Evolutionary conservation across 23 tunicate species (phyloP).

Genomic region (Oikopleura dioica): DNA sequence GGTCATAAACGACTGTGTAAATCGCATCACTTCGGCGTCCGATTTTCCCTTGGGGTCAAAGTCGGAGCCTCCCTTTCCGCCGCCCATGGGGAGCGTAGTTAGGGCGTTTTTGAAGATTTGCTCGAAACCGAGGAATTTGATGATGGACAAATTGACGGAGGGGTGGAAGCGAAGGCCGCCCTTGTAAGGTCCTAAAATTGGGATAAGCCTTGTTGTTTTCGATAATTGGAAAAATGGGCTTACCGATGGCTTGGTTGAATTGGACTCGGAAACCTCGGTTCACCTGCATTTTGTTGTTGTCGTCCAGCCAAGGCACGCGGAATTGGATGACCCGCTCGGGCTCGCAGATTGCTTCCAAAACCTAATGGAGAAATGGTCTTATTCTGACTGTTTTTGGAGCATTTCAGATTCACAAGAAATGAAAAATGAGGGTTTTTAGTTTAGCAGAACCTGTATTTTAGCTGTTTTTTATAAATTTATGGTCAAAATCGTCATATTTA

Average conservation of each 20-base stretch:
- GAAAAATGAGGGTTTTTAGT: no score
- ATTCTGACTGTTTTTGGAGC: background rate
- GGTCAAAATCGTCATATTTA: background rate
- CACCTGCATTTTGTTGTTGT: constrained; percentile 76
- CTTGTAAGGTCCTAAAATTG: constrained; percentile 97
- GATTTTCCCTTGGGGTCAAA: constrained; percentile 95
- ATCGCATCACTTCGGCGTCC: constrained; percentile 73
- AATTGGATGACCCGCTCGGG: constrained; percentile 88
- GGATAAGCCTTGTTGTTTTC: no score
- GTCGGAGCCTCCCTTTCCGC: constrained; percentile 98
- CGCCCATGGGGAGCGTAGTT: constrained; percentile 98
- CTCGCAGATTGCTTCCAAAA: constrained; percentile 46
- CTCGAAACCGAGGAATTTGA: constrained; percentile 93
- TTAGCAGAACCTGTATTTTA: no score
- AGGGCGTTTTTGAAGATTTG: constrained; percentile 97
- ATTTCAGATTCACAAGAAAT: no score
- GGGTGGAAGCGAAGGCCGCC: constrained; percentile 98
- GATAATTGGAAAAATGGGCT: no score
- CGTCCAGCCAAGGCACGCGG: constrained; percentile 97
- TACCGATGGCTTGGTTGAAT: constrained; percentile 94
- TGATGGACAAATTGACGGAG: constrained; percentile 81
- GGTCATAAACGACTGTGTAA: constrained; percentile 96
- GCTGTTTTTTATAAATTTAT: background rate
- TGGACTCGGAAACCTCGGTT: constrained; percentile 98
- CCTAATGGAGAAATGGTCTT: constrained; percentile 11